Percentiles rank a stretch among this genome's conserved stretches.
These are phyloP conservation scores for Linnaemya tessellans DNA, from an alignment of 2,888 invertebrate species.

Conservation along the genomic window DNA sequence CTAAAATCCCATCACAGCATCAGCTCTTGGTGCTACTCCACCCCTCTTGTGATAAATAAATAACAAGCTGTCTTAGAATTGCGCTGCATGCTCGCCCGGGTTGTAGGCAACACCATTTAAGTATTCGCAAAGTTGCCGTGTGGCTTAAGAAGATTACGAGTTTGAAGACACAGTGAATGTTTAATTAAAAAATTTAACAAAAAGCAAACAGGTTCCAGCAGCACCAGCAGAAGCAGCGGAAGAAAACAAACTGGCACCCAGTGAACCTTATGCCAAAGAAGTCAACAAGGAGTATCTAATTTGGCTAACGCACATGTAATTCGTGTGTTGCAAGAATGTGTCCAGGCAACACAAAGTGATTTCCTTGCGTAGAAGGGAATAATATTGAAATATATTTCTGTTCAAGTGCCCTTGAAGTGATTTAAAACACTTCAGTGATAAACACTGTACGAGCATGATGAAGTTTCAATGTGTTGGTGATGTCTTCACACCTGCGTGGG, in stretches of 20 bases:
- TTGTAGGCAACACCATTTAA: constrained; percentile 34
- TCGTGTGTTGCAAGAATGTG: background rate
- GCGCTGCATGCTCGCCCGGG: background rate
- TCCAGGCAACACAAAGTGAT: background rate
- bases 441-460: background rate
- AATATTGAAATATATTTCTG: background rate
- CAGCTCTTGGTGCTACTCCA: background rate
- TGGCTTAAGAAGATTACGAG: constrained; percentile 64
- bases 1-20: constrained; percentile 47
- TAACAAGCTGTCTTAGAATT: constrained; percentile 21
- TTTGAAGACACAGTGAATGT: constrained; percentile 29
- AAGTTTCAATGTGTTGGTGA: background rate
- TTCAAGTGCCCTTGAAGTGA: background rate
- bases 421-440: background rate
- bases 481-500: constrained; percentile 66
- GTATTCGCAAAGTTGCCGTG: constrained; percentile 49
- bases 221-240: background rate
- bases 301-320: background rate
- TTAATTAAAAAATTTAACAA: constrained; percentile 56
- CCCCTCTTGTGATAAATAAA: constrained; percentile 16
- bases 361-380: background rate
- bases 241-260: background rate
- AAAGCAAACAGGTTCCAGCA: background rate
- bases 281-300: background rate
- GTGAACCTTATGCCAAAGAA: constrained; percentile 2